Conservation (phyloP, 2,113 vertebrate genomes). For the Ageneiosus marmoratus region DNA sequence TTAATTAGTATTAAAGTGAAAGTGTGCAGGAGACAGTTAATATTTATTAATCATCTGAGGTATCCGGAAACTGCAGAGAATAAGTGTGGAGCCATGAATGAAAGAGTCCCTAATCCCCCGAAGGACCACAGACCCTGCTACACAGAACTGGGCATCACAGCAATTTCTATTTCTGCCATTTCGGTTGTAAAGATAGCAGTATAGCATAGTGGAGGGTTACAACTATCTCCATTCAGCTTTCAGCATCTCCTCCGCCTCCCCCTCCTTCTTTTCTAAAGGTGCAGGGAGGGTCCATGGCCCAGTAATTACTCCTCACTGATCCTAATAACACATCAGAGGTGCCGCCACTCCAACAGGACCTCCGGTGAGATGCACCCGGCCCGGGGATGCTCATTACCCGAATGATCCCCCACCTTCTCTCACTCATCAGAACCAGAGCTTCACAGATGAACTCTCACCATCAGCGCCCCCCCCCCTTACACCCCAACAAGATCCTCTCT, state of each 20-base stretch:
- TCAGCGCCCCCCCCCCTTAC: conserved; percentile 24
- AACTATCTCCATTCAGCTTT: conserved; percentile 11
- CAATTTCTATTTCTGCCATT: not conserved
- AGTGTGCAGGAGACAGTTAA: not conserved
- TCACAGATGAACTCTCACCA: conserved; percentile 44
- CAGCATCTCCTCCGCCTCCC: conserved; percentile 16
- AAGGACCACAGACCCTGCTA: not conserved
- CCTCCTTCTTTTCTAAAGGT: conserved; percentile 18
- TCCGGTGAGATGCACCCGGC: conserved; percentile 66
- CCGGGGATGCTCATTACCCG: conserved; percentile 73
- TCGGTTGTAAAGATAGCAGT: not conserved
- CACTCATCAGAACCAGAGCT: conserved; percentile 25
- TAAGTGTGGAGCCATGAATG: not conserved
- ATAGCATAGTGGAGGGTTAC: not conserved
- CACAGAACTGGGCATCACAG: not conserved
- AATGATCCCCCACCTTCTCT: conserved; percentile 59
- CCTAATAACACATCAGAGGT: conserved; percentile 78
- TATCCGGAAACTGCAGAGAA: not conserved
- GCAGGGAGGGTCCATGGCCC: conserved; percentile 63
- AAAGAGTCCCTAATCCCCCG: not conserved
- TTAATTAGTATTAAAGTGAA: no score
- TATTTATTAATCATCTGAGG: not conserved
- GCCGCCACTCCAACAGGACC: conserved; percentile 71
- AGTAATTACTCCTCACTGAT: conserved; percentile 78
- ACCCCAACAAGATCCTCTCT: conserved; percentile 62